Base-by-base conservation (phyloP, 2,888 invertebrate species). In the Caenorhabditis uteleia region DNA sequence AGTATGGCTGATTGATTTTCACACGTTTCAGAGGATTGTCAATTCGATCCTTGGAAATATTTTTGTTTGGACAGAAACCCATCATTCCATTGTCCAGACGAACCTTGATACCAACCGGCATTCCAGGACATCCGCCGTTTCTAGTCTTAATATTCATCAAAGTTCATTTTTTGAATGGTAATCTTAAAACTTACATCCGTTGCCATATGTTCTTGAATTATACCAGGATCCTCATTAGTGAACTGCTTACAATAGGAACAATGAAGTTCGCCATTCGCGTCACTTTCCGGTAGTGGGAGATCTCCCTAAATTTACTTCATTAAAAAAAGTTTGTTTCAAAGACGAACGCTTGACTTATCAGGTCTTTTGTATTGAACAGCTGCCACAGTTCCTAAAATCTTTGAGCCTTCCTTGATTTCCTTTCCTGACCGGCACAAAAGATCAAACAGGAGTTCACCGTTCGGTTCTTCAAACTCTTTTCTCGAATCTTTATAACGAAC, bases 21-120 rank as follows among this genome's bases (percentile, higher is more conserved):
- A 97, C 95, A 49, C 95, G 88, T 67, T 94, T 93, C 76, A 92
- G 91, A 0, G 95, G 95, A 86, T 95, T 93, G 18, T 75, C 67
- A 79, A 91, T 91, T 58, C 91, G 91, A 84, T 97, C 95, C 16
- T 44, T 56, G 0, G 94, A 94, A 36, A 97, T 87, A 85, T 93
- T 92, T 85, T 92, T 92, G 56, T 93, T 91, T 81, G 92, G 92
- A 78, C 97, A 91, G 84, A 94, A 95, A 0, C 95, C 95, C 14
- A 89, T 90, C 31, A 88, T 82, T 0, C 91, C 91, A 84, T 98
- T 98, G 85, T 98, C 97, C 2, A 98, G 86, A 8, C 70, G 58
- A 25, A 93, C 87, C 61, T 91, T 89, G 0, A 98, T 90, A 0
- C 98, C 98, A 0, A 91, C 91, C 0, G 97, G 92, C 84, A 93